phyloP scores from a whole-genome alignment of 2,797 vertebrate genomes.

The Eospalax fontanierii region DNA sequence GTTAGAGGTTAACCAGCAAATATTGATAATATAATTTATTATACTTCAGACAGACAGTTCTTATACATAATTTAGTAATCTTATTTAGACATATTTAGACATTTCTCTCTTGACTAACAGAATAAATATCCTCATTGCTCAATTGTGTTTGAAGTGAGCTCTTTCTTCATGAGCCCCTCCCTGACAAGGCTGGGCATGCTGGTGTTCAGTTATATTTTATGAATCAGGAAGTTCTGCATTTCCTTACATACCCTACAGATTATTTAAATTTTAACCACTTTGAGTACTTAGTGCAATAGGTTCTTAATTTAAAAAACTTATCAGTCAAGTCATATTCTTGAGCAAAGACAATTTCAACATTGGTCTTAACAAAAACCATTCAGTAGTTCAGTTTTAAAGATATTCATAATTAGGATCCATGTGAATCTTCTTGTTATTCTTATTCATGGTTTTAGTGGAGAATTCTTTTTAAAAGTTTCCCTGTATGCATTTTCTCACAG shows the following conservation, averaged over 20 bases:
- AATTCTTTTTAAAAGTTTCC: not conserved
- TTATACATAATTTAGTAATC: conserved; percentile 84
- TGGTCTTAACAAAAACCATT: not conserved
- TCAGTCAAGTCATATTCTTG: conserved; percentile 19
- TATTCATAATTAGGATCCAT: not conserved
- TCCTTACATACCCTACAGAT: not conserved
- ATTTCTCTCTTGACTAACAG: conserved; percentile 62
- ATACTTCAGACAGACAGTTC: conserved; percentile 62
- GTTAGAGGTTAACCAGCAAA: conserved; percentile 82
- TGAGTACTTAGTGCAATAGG: not conserved
- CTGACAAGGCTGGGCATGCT: not conserved
- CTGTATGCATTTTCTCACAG: not conserved
- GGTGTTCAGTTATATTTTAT: not conserved
- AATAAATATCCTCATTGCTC: conserved; percentile 21
- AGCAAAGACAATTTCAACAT: not conserved
- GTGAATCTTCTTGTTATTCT: not conserved
- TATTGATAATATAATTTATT: conserved; percentile 82
- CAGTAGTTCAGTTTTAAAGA: not conserved
- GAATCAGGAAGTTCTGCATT: not conserved
- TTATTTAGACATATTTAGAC: conserved; percentile 74
- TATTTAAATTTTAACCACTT: conserved; percentile 51
- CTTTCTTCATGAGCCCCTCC: not conserved
- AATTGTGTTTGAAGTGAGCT: not conserved
- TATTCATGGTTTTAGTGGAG: not conserved
- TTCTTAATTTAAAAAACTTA: not conserved